Conservation (phyloP, 2,797 vertebrate genomes). For the Neostethus bicornis region DNA sequence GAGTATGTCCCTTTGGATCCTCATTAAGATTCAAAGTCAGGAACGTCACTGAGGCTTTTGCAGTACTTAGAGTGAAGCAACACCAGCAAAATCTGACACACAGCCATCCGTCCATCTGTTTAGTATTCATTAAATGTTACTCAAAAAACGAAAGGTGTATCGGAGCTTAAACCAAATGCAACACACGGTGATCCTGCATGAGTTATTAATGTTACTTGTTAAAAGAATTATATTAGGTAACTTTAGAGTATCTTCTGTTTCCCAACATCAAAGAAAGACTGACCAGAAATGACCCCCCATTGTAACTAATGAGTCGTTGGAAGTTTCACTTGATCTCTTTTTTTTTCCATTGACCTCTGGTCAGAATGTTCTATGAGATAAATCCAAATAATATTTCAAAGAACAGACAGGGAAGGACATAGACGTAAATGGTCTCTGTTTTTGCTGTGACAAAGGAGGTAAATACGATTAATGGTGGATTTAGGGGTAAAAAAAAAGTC, state of each 20-base stretch:
- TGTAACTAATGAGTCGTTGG: not conserved
- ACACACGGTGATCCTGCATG: slow-evolving; percentile 8
- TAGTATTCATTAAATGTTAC: no score
- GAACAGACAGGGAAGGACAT: not conserved
- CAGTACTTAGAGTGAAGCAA: not conserved
- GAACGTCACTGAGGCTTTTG: slow-evolving; percentile 6
- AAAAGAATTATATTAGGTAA: slow-evolving; percentile 3
- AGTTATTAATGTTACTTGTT: not conserved
- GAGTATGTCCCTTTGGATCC: slow-evolving; percentile 18
- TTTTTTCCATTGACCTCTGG: not conserved
- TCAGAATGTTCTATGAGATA: not conserved
- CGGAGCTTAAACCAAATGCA: not conserved
- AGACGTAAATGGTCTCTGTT: not conserved
- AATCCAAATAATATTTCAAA: not conserved
- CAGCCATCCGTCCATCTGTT: not conserved
- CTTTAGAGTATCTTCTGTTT: slow-evolving; percentile 1
- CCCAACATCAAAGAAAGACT: not conserved
- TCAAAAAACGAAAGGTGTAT: not conserved
- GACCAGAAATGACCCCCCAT: not conserved
- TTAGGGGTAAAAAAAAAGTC: not conserved
- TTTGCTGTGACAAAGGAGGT: not conserved
- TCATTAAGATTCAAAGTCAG: slow-evolving; percentile 26
- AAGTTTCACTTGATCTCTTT: not conserved
- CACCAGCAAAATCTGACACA: slow-evolving; percentile 11
- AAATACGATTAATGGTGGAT: not conserved